Percentiles rank a stretch among this genome's conserved stretches.
Evolutionary conservation across 2,113 vertebrate genomes (phyloP).

Genomic region (Glaucomys volans): DNA sequence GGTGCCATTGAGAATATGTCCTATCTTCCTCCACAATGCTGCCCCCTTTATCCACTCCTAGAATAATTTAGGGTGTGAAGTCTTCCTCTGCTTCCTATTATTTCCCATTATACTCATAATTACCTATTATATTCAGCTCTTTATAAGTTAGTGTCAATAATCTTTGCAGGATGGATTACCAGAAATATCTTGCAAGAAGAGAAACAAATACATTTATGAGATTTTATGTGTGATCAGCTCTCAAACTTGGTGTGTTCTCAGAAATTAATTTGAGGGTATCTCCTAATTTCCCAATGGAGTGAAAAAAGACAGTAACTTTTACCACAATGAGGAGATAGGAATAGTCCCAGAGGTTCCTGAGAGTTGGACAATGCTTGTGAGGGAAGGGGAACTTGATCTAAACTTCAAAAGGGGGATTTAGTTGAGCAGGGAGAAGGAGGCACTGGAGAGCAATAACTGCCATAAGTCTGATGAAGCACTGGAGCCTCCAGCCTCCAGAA

Average conservation of each 20-base stretch:
- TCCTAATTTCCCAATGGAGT: constrained; percentile 17
- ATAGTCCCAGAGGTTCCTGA: not conserved
- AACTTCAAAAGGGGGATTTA: not conserved
- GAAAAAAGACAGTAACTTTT: not conserved
- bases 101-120: not conserved
- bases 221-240: not conserved
- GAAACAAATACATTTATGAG: not conserved
- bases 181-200: not conserved
- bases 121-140: not conserved
- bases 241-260: not conserved
- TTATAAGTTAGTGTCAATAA: not conserved
- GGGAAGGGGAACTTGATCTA: not conserved
- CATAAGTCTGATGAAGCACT: not conserved
- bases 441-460: not conserved
- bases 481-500: not conserved
- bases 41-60: not conserved
- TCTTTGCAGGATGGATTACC: not conserved
- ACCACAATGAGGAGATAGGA: not conserved
- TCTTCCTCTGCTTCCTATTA: too few species aligned
- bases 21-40: not conserved
- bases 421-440: not conserved
- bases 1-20: not conserved
- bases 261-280: constrained; percentile 33
- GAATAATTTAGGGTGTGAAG: too few species aligned
- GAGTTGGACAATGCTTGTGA: not conserved